These are phyloP conservation scores for Brachyptera putata DNA, from an alignment of 2,888 invertebrate genomes.

Conservation along the genomic window DNA sequence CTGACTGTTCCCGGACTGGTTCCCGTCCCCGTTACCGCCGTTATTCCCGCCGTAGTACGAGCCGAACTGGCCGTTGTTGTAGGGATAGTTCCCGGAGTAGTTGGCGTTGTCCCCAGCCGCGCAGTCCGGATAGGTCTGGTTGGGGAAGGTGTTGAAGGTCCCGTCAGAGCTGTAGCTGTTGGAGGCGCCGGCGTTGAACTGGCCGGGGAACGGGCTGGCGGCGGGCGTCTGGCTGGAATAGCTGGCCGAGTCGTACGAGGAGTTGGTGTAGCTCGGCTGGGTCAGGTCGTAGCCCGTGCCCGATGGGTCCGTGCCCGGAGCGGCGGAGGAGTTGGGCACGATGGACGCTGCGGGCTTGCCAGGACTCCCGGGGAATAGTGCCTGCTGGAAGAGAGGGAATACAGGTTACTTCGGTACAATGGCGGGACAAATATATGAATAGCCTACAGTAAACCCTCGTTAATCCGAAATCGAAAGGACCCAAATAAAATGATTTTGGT, in stretches of 20 bases:
- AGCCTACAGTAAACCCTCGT: too few species aligned
- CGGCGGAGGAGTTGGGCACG: slow-evolving; percentile 42
- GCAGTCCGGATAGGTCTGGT: background rate
- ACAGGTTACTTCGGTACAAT: too few species aligned
- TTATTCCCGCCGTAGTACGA: background rate
- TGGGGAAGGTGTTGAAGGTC: background rate
- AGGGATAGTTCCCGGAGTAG: background rate
- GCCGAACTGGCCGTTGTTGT: background rate
- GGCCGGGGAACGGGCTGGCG: background rate
- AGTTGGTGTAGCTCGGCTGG: background rate
- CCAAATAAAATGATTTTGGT: too few species aligned
- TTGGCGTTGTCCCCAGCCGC: background rate
- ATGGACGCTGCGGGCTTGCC: slow-evolving; percentile 55
- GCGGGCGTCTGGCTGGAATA: background rate
- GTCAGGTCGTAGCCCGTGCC: background rate
- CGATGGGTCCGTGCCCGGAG: background rate
- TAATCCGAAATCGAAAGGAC: too few species aligned
- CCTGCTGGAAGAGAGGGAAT: too few species aligned
- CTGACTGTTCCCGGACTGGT: background rate
- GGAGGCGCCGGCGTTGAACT: slow-evolving; percentile 1
- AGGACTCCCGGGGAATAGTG: slow-evolving; percentile 28
- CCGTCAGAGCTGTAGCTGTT: background rate
- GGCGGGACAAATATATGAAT: too few species aligned
- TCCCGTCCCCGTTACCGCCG: background rate
- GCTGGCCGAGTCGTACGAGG: background rate